Evolutionary conservation across 2,797 vertebrate genomes (phyloP).

Genomic region (Cryptoblepharus egeriae): DNA sequence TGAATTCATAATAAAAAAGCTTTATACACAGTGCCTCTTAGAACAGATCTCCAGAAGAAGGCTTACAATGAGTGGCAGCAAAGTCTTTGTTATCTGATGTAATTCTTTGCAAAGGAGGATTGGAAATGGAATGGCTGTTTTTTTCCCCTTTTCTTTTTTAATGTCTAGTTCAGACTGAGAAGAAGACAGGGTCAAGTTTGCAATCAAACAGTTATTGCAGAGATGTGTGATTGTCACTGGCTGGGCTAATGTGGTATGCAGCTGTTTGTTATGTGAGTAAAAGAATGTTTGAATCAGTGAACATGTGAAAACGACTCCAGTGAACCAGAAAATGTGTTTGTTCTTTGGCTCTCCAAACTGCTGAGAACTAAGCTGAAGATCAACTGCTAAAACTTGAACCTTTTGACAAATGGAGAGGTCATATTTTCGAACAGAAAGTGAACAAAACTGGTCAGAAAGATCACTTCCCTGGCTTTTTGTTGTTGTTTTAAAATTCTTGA

Average conservation of each 20-base stretch:
- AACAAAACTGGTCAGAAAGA: slow-evolving; percentile 68
- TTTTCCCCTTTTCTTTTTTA: slow-evolving; percentile 48
- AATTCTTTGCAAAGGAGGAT: slow-evolving; percentile 85
- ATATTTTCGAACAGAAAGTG: slow-evolving; percentile 76
- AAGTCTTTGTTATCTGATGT: slow-evolving; percentile 88
- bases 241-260: slow-evolving; percentile 82
- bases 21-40: slow-evolving; percentile 84
- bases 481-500: slow-evolving; percentile 44
- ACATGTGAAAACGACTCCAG: slow-evolving; percentile 83
- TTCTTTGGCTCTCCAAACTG: slow-evolving; percentile 82
- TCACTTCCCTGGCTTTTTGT: slow-evolving; percentile 63
- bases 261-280: slow-evolving; percentile 84
- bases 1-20: slow-evolving; percentile 85
- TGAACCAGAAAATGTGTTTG: slow-evolving; percentile 86
- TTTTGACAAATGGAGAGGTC: slow-evolving; percentile 78
- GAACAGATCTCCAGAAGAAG: slow-evolving; percentile 81
- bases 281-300: slow-evolving; percentile 85
- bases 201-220: slow-evolving; percentile 84
- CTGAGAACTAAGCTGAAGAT: slow-evolving; percentile 81
- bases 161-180: slow-evolving; percentile 80
- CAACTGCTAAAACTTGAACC: slow-evolving; percentile 77
- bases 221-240: slow-evolving; percentile 81
- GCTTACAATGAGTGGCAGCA: slow-evolving; percentile 84
- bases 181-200: slow-evolving; percentile 82
- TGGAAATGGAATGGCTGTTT: slow-evolving; percentile 80